These are phyloP conservation scores for Oikopleura dioica DNA, from an alignment of 23 tunicate species.

Conservation along the genomic window DNA sequence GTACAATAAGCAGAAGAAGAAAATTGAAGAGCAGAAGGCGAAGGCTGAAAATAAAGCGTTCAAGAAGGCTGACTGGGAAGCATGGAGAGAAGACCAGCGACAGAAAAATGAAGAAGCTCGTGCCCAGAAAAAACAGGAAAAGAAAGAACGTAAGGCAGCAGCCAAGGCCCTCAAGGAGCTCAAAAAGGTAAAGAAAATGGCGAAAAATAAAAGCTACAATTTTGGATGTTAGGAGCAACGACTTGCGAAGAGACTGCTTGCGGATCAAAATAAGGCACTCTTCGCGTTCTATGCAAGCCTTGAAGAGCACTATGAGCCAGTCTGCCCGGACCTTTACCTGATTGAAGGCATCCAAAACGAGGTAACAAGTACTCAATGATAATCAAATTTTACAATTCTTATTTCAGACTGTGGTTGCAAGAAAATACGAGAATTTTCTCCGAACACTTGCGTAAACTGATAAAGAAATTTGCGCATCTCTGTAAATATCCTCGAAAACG, in stretches of 20 bases:
- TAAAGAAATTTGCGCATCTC: too few relatives aligned
- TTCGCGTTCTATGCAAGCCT: too few relatives aligned
- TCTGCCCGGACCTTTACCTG: background rate
- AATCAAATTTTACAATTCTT: too few relatives aligned
- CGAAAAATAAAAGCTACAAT: too few relatives aligned
- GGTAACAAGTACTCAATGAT: too few relatives aligned
- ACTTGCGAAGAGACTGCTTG: background rate
- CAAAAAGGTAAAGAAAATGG: background rate
- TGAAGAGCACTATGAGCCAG: background rate
- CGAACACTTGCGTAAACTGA: background rate
- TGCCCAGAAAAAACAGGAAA: background rate
- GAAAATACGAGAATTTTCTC: background rate
- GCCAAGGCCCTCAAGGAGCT: background rate
- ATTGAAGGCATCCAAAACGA: too few relatives aligned
- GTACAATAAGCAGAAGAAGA: background rate
- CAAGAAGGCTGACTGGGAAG: background rate
- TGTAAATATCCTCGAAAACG: too few relatives aligned
- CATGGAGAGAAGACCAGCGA: background rate
- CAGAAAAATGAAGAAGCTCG: background rate
- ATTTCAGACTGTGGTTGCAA: too few relatives aligned
- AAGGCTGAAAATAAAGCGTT: background rate
- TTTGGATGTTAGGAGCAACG: background rate
- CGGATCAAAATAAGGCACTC: background rate
- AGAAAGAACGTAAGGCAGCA: background rate
- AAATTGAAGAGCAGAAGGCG: background rate